Conservation (phyloP, 2,113 vertebrate species). For the Pipra filicauda region DNA sequence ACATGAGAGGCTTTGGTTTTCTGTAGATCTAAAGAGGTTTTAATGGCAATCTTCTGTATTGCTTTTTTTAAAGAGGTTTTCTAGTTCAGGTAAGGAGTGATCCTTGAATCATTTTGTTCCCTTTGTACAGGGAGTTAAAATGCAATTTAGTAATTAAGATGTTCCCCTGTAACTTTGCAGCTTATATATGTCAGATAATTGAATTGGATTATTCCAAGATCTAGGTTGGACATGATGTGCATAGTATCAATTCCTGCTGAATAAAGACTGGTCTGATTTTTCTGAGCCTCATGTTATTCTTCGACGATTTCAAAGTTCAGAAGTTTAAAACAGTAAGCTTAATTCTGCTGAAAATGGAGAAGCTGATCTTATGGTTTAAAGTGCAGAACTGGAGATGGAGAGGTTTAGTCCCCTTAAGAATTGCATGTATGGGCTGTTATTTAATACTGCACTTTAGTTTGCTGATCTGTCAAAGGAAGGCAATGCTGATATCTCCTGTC, state of each 20-base stretch:
- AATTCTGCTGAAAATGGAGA: background rate
- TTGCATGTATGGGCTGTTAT: fast-evolving
- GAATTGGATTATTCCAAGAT: background rate
- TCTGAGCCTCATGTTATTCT: background rate
- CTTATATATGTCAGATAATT: background rate
- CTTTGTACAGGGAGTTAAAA: background rate
- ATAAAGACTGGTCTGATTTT: background rate
- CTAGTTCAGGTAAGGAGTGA: background rate
- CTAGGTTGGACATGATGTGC: background rate
- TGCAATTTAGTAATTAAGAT: background rate
- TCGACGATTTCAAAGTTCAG: background rate
- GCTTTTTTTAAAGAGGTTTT: background rate
- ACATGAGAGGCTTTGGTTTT: background rate
- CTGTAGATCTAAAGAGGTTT: background rate
- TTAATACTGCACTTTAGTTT: background rate
- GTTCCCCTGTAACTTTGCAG: background rate
- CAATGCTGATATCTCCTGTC: background rate
- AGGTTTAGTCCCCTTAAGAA: background rate
- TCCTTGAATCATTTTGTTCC: background rate
- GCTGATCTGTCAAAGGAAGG: background rate
- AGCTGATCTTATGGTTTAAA: background rate
- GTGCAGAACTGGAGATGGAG: background rate
- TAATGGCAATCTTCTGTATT: background rate
- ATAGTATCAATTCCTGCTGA: background rate
- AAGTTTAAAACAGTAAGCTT: background rate